Conservation (phyloP, 2,888 invertebrate species). For the Tridacna gigas region DNA sequence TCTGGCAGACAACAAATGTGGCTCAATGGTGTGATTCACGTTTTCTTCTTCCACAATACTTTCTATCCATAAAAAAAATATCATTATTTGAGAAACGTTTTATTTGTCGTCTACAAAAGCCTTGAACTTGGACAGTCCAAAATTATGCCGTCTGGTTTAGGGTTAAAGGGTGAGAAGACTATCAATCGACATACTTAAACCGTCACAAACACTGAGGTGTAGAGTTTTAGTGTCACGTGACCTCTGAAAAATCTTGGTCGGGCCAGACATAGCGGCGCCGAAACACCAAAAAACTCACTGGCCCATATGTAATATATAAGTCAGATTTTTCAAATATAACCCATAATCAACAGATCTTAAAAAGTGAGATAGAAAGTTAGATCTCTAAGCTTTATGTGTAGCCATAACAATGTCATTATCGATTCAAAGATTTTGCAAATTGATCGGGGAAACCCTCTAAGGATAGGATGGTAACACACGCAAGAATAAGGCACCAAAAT, state of each 20-base stretch:
- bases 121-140: background rate
- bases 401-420: background rate
- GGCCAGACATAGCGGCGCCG: slow-evolving; percentile 65
- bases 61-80: too few relatives aligned
- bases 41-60: too few relatives aligned
- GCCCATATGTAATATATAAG: slow-evolving; percentile 51
- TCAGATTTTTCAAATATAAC: slow-evolving; percentile 15
- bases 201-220: slow-evolving; percentile 53
- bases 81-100: too few relatives aligned
- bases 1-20: too few relatives aligned
- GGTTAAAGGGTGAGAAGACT: background rate
- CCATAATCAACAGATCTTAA: background rate
- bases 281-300: slow-evolving; percentile 47
- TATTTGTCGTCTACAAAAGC: too few relatives aligned
- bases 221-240: slow-evolving; percentile 57
- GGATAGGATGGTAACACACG: background rate
- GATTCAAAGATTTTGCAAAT: background rate
- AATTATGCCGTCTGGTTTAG: background rate
- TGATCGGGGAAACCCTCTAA: slow-evolving; percentile 30
- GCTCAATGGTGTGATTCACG: too few relatives aligned
- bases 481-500: slow-evolving; percentile 44
- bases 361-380: background rate
- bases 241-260: slow-evolving; percentile 53
- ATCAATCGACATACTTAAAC: slow-evolving; percentile 7
- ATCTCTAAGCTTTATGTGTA: background rate